phyloP scores from a whole-genome alignment of 2,888 invertebrate genomes.

The Plagiodera versicolora region DNA sequence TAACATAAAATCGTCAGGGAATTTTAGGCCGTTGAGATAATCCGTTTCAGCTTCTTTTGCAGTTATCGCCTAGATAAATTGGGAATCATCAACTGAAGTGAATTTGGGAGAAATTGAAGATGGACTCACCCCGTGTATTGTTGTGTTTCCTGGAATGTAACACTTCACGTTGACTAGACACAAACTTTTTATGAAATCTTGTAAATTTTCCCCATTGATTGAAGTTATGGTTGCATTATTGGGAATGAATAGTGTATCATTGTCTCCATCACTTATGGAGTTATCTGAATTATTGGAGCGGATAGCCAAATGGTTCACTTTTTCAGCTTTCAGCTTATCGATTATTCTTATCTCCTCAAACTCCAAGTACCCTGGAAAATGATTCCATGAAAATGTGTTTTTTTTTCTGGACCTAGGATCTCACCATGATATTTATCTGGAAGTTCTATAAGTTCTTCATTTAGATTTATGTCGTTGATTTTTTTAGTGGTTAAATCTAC shows the following conservation, averaged over 20 bases:
- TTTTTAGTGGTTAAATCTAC: constrained; percentile 32
- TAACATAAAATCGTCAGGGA: constrained; percentile 59
- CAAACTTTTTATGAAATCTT: constrained; percentile 51
- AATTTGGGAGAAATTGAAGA: background rate
- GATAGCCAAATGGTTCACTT: constrained; percentile 35
- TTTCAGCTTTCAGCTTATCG: constrained; percentile 30
- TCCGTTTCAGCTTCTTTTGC: constrained; percentile 46
- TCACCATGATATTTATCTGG: constrained; percentile 32
- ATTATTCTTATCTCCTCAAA: constrained; percentile 38
- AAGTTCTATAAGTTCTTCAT: constrained; percentile 36
- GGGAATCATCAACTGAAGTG: background rate
- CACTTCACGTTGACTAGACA: constrained; percentile 54
- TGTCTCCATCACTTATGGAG: constrained; percentile 3
- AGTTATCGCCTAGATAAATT: constrained; percentile 49
- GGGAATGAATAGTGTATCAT: constrained; percentile 37
- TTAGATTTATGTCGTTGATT: constrained; percentile 36
- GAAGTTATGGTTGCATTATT: constrained; percentile 46
- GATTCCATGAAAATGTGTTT: background rate
- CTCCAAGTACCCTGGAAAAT: constrained; percentile 32
- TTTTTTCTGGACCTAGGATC: background rate
- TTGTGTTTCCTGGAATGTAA: constrained; percentile 50
- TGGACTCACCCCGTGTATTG: constrained; percentile 57
- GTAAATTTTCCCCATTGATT: constrained; percentile 58
- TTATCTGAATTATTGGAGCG: background rate
- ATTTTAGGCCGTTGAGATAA: constrained; percentile 56